Base-by-base conservation (phyloP, 2,888 invertebrate genomes). In the Parapristionchus giblindavisi region DNA sequence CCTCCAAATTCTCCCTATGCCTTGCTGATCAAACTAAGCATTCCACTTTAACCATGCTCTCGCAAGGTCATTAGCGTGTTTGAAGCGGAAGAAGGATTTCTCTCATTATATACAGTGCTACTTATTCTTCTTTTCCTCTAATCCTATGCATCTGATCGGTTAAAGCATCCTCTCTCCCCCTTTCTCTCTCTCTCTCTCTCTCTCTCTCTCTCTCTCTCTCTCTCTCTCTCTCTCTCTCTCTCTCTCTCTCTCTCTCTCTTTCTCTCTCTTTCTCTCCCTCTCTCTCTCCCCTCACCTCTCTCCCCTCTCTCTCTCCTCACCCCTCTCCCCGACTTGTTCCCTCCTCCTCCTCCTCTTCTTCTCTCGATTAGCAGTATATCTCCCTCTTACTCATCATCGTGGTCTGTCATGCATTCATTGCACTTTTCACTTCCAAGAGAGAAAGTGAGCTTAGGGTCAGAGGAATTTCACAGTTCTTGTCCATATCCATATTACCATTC, bases 311-410 rank as follows among this genome's bases (percentile, higher is more conserved):
- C 43, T 43, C 43, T 43, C 63, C 27, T 6, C 29, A 14, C 56
- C 29, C 14, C 40, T n/a, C 27, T 29, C 52, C 68, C 52, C n/a
- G n/a, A n/a, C n/a, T n/a, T n/a, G n/a, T n/a, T 6, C 29, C 29
- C 56, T 56, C 14, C 40, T n/a, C 27, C 38, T 68, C 68, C 52
- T 27, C n/a, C 52, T 52, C 68, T 52, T 52, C 27, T 34, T 52
- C 68, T 29, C 63, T 65, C 43, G 63, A 65, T 65, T 40, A 3
- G 63, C n/a, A 8, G 43, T 8, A 14, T 34, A 38, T 61, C 61
- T 24, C 38, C 40, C 24, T 61, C 61, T 58, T 38, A 14, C 38
- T n/a, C 61, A 5, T 43, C 17, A 27, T 56, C 56, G 60, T 60
- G 60, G n/a, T n/a, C n/a, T n/a, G n/a, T n/a, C n/a, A n/a, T n/a